Conservation (phyloP, 2,888 invertebrate species). For the Actias luna region DNA sequence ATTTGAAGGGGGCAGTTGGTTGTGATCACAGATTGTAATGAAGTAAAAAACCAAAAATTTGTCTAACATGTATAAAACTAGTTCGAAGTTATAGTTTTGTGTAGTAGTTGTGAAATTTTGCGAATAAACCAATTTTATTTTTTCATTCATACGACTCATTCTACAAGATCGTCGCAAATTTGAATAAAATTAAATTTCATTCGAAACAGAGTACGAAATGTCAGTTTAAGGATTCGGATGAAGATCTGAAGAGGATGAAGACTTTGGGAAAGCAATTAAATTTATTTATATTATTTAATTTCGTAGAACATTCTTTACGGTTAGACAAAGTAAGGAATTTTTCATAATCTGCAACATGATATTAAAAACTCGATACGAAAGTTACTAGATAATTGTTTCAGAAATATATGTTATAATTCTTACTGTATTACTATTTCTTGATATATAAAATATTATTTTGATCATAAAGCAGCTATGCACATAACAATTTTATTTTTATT, state of each 20-base stretch:
- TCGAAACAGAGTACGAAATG: not conserved
- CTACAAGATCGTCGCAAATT: not conserved
- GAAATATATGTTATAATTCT: too few relatives aligned
- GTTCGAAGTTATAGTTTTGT: not conserved
- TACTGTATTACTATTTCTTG: too few relatives aligned
- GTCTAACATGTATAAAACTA: too few relatives aligned
- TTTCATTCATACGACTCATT: too few relatives aligned
- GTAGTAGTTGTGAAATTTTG: too few relatives aligned
- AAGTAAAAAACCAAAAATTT: too few relatives aligned
- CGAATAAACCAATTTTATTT: too few relatives aligned
- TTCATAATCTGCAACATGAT: not conserved
- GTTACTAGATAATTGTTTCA: too few relatives aligned
- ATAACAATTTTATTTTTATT: too few relatives aligned
- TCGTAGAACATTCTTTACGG: not conserved
- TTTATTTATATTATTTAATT: not conserved
- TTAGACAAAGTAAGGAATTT: not conserved
- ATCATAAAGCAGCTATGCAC: too few relatives aligned
- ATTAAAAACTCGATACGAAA: not conserved
- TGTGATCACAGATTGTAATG: conserved; percentile 23
- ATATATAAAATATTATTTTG: too few relatives aligned
- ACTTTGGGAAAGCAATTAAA: not conserved
- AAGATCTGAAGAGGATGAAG: too few relatives aligned
- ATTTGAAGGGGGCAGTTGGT: conserved; percentile 25
- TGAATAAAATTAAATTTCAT: not conserved
- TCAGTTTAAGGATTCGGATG: not conserved